phyloP scores from a whole-genome alignment of 2,113 vertebrate species.

The Drymodes brunneopygia region DNA sequence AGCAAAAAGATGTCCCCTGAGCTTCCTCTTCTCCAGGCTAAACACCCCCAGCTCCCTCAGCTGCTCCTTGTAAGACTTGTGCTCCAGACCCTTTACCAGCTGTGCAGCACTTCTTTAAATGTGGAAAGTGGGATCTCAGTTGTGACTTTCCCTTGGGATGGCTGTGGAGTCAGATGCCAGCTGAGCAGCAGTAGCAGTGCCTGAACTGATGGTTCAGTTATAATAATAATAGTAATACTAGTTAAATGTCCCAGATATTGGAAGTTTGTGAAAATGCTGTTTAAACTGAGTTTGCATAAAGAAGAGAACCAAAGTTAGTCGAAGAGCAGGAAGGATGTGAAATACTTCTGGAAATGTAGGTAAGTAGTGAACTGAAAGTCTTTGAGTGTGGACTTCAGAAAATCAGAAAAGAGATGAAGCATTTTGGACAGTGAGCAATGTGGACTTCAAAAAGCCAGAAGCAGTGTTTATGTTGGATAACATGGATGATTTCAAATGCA shows the following conservation, averaged over 20 bases:
- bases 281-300: not conserved
- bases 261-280: not conserved
- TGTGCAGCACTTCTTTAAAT: not conserved
- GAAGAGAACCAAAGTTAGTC: not conserved
- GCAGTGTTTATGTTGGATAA: not conserved
- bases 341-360: not conserved
- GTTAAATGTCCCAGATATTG: not conserved
- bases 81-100: not conserved
- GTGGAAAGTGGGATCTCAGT: not conserved
- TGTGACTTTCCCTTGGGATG: not conserved
- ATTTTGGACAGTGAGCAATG: not conserved
- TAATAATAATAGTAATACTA: not conserved
- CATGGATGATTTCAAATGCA: not conserved
- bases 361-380: not conserved
- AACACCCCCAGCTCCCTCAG: not conserved
- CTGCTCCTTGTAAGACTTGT: not conserved
- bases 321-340: not conserved
- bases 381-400: not conserved
- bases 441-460: not conserved
- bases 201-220: not conserved
- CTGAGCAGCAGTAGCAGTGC: not conserved
- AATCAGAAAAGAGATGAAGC: not conserved
- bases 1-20: rapidly evolving
- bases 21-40: not conserved
- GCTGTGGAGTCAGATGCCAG: not conserved